Conservation (phyloP, 2,888 invertebrate species). For the Timema podura region DNA sequence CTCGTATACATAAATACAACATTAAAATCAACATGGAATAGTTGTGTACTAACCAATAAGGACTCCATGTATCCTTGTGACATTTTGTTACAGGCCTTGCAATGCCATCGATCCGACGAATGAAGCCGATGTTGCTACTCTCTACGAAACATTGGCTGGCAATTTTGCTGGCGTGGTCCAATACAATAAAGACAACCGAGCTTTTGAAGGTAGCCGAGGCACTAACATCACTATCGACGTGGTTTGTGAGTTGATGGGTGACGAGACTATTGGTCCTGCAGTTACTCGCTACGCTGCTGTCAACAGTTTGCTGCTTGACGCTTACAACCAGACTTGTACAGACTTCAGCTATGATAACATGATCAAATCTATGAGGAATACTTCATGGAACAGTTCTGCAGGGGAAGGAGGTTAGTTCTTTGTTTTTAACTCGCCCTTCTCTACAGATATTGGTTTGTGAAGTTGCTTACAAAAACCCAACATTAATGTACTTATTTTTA, state of each 20-base stretch:
- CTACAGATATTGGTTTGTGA: background rate
- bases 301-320: slow-evolving; percentile 63
- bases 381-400: slow-evolving; percentile 58
- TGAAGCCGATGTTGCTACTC: slow-evolving; percentile 55
- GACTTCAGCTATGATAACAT: slow-evolving; percentile 78
- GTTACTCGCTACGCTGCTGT: slow-evolving; percentile 69
- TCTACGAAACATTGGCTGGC: slow-evolving; percentile 76
- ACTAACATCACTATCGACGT: slow-evolving; percentile 75
- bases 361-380: slow-evolving; percentile 63
- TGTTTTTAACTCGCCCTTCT: no score
- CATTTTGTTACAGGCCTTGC: slow-evolving; percentile 59
- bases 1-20: no score
- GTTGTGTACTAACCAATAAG: no score
- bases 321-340: slow-evolving; percentile 67
- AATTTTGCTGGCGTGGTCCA: slow-evolving; percentile 91
- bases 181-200: slow-evolving; percentile 85
- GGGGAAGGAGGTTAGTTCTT: slow-evolving; percentile 52
- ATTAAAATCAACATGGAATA: no score
- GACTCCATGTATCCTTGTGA: no score
- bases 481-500: slow-evolving; percentile 10
- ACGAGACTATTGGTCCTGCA: slow-evolving; percentile 55
- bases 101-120: slow-evolving; percentile 62
- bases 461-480: background rate
- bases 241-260: slow-evolving; percentile 72
- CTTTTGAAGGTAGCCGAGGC: slow-evolving; percentile 54